Conservation (phyloP, 2,888 invertebrate genomes). For the Leptarthrus brevirostris region DNA sequence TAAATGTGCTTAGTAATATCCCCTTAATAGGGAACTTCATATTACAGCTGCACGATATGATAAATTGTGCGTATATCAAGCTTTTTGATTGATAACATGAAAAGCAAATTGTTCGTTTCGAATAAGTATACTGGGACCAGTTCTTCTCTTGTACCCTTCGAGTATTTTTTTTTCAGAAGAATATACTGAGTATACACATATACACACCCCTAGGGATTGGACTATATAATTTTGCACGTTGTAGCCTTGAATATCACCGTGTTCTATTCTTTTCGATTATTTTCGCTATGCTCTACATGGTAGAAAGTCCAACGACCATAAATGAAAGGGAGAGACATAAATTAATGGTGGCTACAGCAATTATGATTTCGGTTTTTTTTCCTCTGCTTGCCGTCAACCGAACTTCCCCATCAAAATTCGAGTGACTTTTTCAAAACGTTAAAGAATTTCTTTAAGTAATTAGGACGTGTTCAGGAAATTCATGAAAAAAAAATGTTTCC, state of each 20-base stretch:
- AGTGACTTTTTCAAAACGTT: not conserved
- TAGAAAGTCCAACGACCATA: not conserved
- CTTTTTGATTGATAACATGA: conserved; percentile 17
- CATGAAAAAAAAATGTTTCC: too few relatives aligned
- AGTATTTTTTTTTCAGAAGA: too few relatives aligned
- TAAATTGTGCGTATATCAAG: conserved; percentile 13
- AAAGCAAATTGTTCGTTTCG: conserved; percentile 1
- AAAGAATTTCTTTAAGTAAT: not conserved
- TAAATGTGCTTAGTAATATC: conserved; percentile 1
- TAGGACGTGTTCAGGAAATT: not conserved
- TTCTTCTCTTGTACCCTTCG: too few relatives aligned
- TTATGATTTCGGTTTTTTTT: too few relatives aligned
- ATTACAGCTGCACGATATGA: conserved; percentile 15
- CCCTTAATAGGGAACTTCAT: conserved; percentile 2
- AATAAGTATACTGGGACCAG: too few relatives aligned
- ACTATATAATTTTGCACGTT: not conserved
- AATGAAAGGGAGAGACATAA: not conserved
- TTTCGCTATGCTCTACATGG: not conserved
- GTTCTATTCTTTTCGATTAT: not conserved
- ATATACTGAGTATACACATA: too few relatives aligned
- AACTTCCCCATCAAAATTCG: not conserved
- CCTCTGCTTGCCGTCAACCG: too few relatives aligned
- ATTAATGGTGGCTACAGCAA: not conserved
- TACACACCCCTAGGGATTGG: not conserved
- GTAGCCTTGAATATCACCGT: not conserved